phyloP scores from a whole-genome alignment of 2,888 invertebrate species.

The Lasius platythorax region DNA sequence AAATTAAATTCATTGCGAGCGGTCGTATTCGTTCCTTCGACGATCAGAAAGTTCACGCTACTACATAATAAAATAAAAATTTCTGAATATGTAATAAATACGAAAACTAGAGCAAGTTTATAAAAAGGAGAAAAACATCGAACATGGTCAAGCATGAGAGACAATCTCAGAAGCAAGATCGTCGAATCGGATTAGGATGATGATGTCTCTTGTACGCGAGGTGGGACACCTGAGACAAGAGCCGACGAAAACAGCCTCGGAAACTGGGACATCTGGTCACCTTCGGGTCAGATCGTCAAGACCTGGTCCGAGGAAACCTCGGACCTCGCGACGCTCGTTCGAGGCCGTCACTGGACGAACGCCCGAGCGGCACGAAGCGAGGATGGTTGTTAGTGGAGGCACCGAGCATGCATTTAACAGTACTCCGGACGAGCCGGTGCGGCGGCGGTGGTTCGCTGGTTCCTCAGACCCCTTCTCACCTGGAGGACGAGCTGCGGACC shows the following conservation, averaged over 20 bases:
- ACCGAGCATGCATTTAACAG: constrained; percentile 85
- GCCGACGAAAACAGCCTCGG: background rate
- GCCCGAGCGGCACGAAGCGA: constrained; percentile 69
- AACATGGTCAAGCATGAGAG: background rate
- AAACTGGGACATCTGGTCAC: constrained; percentile 39
- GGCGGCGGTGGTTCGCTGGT: constrained; percentile 72
- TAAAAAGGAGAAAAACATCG: background rate
- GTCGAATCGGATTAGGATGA: background rate
- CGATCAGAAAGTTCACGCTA: background rate
- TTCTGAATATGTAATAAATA: background rate
- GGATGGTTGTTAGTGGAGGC: constrained; percentile 84
- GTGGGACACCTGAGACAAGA: background rate
- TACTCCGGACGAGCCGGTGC: constrained; percentile 82
- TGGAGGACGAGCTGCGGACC: constrained; percentile 43
- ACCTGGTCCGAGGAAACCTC: constrained; percentile 12
- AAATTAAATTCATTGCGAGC: background rate
- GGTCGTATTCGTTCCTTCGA: background rate
- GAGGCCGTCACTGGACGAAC: constrained; percentile 73
- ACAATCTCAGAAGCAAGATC: background rate
- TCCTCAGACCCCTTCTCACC: constrained; percentile 71
- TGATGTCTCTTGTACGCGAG: background rate
- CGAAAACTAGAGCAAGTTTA: background rate
- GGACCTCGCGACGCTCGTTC: constrained; percentile 62
- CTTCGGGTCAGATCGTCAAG: constrained; percentile 32
- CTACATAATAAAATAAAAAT: background rate